Evolutionary conservation across 2,113 vertebrate species (phyloP).

Genomic region (Dicaeum eximium): DNA sequence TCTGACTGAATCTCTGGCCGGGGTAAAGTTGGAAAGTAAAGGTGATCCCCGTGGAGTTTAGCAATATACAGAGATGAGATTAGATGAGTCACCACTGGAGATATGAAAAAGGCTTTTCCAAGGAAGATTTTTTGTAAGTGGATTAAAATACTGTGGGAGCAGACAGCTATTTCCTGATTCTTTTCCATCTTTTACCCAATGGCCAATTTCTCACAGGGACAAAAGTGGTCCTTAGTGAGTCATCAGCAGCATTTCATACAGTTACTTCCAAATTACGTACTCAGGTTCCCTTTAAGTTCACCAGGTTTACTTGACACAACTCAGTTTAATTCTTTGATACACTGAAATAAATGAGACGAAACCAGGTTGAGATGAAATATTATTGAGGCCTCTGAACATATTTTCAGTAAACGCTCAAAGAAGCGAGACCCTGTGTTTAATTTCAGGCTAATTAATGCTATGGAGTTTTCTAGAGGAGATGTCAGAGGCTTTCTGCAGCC

Average conservation of each 20-base stretch:
- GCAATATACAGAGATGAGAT: constrained; percentile 48
- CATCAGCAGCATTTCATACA: constrained; percentile 1
- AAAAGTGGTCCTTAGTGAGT: background rate
- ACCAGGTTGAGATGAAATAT: background rate
- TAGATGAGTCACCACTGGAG: constrained; percentile 28
- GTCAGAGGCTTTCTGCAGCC: background rate
- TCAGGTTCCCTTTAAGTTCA: background rate
- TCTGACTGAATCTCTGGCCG: constrained; percentile 9
- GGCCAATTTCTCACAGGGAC: background rate
- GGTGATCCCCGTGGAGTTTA: constrained; percentile 62
- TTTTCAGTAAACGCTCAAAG: constrained; percentile 35
- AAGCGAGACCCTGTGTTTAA: background rate
- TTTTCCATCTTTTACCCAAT: background rate
- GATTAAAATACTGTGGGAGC: constrained; percentile 25
- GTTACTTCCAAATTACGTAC: constrained; percentile 17
- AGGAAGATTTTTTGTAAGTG: constrained; percentile 19
- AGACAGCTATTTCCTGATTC: constrained; percentile 10
- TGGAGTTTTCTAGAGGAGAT: constrained; percentile 2
- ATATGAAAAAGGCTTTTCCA: constrained; percentile 39
- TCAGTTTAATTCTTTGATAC: background rate
- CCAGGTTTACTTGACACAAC: background rate
- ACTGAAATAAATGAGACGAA: background rate
- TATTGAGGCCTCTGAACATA: background rate
- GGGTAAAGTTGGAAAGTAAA: constrained; percentile 63
- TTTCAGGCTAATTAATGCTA: background rate